Base-by-base conservation (phyloP, 2,888 invertebrate genomes). In the Euphydryas editha region DNA sequence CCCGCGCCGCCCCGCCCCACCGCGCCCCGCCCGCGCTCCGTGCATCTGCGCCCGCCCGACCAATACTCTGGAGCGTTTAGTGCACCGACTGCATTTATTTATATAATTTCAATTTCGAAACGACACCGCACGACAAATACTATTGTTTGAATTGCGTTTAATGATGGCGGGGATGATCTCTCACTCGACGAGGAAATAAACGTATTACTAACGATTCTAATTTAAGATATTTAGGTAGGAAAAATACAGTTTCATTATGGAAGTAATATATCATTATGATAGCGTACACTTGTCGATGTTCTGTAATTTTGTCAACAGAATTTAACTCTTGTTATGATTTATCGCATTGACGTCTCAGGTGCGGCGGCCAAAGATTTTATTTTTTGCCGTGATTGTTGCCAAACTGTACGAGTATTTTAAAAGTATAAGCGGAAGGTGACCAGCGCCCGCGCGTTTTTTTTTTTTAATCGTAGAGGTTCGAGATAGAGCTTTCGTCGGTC, bases 31-130 rank as follows among this genome's bases (percentile, higher is more conserved):
- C 62, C 67, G 47, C 70, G 55, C 60, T 47, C 58, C 58, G 21
- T 58, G 66, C 66, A 62, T 67, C 63, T 46, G 62, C 47, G 56
- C 57, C 51, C 56, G 39, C 59, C 58, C 62, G 65, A 65, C 64
- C 56, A 37, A 46, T 56, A 62, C 56, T 46, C 44, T 46, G 46
- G 49, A 15, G 21, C 46, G 37, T 42, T 56, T 62, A 56, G 62
- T 62, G 62, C 37, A 62, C 55, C 49, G 49, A 62, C 46, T 57
- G 62, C 62, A 57, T 62, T 62, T 57, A 47, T 62, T 62, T 62
- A 47, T 57, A 62, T 39, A 15, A 62, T 39, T 57, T 62, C 21
- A 57, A n/a, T 46, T 62, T 47, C 47, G 57, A 62, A 24, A 39
- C 24, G 17, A 62, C 30, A 46, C 46, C 37, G 30, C 24, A 47